phyloP scores from a whole-genome alignment of 1,140 invertebrate genomes.

The Ruditapes philippinarum region DNA sequence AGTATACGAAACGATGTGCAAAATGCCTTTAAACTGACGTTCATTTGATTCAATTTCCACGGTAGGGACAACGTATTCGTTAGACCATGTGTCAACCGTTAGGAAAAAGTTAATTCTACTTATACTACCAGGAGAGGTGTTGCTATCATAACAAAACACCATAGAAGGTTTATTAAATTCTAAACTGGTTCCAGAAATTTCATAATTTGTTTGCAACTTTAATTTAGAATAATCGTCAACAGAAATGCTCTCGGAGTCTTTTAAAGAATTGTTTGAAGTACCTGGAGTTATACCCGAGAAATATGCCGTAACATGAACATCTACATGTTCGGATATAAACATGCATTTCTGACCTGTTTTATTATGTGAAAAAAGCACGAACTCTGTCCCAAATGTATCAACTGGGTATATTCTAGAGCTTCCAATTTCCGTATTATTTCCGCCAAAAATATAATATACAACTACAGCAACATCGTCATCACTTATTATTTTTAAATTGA shows the following conservation, averaged over 20 bases:
- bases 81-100: neutral
- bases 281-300: neutral
- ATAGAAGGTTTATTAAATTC: neutral
- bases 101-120: too few species aligned
- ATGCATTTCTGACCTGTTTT: neutral
- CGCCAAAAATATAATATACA: constrained; percentile 2
- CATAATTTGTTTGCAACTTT: neutral
- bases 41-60: neutral
- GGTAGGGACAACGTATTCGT: constrained; percentile 11
- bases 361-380: neutral
- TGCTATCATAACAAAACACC: neutral
- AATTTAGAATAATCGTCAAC: too few species aligned
- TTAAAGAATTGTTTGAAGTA: too few species aligned
- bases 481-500: too few species aligned
- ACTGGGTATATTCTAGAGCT: neutral
- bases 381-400: constrained; percentile 26
- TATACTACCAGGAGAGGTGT: neutral
- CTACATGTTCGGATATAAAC: neutral
- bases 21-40: neutral
- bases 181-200: neutral
- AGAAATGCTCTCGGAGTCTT: too few species aligned
- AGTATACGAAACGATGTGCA: neutral
- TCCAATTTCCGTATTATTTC: neutral
- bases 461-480: constrained; percentile 42
- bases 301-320: neutral